A percentile compares a stretch with the other conserved stretches of the same genome.
Evolutionary conservation across 2,113 vertebrate genomes (phyloP).

Genomic region (Cynopterus brachyotis): DNA sequence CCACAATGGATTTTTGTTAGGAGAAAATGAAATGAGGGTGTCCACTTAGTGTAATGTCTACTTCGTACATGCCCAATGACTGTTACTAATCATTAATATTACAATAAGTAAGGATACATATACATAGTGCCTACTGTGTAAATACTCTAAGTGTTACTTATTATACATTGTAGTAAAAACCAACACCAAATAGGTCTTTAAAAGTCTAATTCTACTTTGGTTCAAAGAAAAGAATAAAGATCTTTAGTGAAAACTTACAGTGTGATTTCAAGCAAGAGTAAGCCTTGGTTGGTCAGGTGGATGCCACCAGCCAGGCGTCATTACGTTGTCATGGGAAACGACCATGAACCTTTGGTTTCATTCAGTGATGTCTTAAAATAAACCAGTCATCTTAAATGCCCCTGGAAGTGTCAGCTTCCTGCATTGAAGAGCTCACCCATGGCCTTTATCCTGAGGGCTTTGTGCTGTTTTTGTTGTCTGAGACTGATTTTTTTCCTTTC

Average conservation of each 20-base stretch:
- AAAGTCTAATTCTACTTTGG: background rate
- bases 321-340: background rate
- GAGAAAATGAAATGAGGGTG: background rate
- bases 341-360: background rate
- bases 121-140: background rate
- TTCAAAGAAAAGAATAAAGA: background rate
- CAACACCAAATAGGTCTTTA: background rate
- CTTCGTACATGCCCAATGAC: background rate
- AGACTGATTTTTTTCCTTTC: background rate
- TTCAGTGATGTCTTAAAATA: background rate
- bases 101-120: background rate
- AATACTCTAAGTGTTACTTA: background rate
- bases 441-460: background rate
- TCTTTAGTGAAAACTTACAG: background rate
- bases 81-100: background rate
- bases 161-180: background rate
- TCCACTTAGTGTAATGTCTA: background rate
- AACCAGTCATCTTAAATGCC: background rate
- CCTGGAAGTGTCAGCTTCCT: background rate
- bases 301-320: background rate
- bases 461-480: too few species aligned
- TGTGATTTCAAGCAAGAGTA: background rate
- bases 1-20: background rate
- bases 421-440: rapidly evolving
- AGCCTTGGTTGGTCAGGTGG: background rate